Conservation (phyloP, 2,113 vertebrate genomes). For the Tupaia tana region DNA sequence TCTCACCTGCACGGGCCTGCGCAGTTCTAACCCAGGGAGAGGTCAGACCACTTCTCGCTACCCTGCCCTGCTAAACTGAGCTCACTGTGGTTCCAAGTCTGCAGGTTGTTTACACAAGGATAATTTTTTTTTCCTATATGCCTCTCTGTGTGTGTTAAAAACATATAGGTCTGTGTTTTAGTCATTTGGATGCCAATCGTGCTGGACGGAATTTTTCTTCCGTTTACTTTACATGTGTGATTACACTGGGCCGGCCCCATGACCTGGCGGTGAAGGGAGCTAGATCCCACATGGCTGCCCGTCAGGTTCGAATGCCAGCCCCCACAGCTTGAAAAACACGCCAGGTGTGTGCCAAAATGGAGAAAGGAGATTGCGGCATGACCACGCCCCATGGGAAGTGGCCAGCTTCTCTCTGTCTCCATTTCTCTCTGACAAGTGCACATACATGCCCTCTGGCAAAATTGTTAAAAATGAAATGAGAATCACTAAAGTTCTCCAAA, state of each 20-base stretch:
- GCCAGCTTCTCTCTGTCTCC: no score
- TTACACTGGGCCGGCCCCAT: not conserved
- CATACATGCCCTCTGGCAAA: no score
- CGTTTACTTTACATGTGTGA: constrained; percentile 62
- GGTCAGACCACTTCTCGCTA: not conserved
- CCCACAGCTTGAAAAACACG: no score
- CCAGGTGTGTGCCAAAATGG: no score
- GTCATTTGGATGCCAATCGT: constrained; percentile 68
- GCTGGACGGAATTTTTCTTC: constrained; percentile 65
- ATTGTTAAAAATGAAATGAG: no score
- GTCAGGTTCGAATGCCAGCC: no score
- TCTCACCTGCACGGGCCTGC: constrained; percentile 21
- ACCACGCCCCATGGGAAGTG: no score
- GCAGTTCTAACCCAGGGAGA: not conserved
- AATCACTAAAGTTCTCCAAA: not conserved
- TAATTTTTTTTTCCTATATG: constrained; percentile 70
- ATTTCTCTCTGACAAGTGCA: no score
- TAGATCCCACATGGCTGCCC: no score
- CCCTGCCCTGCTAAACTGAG: not conserved
- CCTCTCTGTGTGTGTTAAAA: constrained; percentile 31
- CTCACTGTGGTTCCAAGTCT: constrained; percentile 56
- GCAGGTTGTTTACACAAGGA: not conserved
- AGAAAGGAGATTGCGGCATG: no score
- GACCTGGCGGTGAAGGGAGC: no score
- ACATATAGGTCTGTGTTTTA: constrained; percentile 74